phyloP scores from a whole-genome alignment of 1,140 invertebrate genomes.

The Bombus confusus region DNA sequence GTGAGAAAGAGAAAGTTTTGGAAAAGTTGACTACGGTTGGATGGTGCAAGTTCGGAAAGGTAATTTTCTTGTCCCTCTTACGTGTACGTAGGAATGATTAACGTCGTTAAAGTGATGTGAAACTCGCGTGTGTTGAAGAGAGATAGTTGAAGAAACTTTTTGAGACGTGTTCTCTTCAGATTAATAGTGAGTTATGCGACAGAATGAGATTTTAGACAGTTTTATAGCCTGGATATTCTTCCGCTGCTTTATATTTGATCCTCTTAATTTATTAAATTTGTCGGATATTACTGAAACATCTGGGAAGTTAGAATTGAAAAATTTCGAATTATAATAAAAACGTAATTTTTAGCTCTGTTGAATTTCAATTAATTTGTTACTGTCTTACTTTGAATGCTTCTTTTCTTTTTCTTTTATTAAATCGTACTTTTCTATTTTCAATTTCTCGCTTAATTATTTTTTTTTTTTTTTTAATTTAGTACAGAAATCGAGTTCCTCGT shows the following conservation, averaged over 20 bases:
- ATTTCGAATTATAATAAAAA: not conserved
- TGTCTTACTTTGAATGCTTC: not conserved
- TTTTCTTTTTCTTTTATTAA: not conserved
- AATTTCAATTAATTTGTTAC: too few relatives aligned
- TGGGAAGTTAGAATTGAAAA: not conserved
- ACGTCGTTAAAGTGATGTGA: not conserved
- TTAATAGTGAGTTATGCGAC: not conserved
- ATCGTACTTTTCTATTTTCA: not conserved
- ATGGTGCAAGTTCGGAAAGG: not conserved
- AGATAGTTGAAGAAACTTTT: not conserved
- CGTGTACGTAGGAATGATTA: not conserved
- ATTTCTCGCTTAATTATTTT: not conserved
- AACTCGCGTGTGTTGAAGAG: not conserved
- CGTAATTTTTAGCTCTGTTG: not conserved
- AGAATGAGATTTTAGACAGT: not conserved
- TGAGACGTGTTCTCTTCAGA: not conserved
- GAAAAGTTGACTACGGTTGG: not conserved
- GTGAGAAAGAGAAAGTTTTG: not conserved
- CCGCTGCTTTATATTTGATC: too few relatives aligned
- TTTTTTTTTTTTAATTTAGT: not conserved
- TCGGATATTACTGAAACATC: not conserved
- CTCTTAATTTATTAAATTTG: not conserved
- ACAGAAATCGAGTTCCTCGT: not conserved
- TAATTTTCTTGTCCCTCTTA: not conserved
- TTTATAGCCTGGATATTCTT: not conserved